phyloP scores from a whole-genome alignment of 2,888 invertebrate genomes.

The Hirudinaria manillensis region DNA sequence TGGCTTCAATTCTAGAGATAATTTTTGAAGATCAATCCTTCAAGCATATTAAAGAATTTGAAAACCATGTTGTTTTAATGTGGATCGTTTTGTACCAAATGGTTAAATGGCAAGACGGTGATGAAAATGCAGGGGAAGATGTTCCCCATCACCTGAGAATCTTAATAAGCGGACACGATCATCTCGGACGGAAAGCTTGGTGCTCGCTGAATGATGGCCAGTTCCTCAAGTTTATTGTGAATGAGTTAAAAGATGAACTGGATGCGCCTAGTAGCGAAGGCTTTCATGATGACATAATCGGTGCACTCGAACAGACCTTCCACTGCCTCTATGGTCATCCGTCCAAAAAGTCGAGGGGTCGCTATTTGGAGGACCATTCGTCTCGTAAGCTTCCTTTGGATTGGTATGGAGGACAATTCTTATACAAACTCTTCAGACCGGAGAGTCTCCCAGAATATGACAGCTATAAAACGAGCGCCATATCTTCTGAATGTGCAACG shows the following conservation, averaged over 20 bases:
- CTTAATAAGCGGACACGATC: conserved; percentile 43
- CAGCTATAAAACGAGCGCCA: conserved; percentile 65
- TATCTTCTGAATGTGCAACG: conserved; percentile 67
- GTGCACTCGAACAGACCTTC: conserved; percentile 73
- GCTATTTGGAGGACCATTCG: conserved; percentile 67
- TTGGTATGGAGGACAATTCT: conserved; percentile 52
- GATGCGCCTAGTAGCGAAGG: conserved; percentile 37
- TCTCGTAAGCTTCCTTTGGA: conserved; percentile 46
- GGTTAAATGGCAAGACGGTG: too few relatives aligned
- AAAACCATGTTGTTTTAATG: too few relatives aligned
- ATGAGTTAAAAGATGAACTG: conserved; percentile 59
- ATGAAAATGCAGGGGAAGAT: too few relatives aligned
- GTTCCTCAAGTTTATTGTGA: conserved; percentile 71
- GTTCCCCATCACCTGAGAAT: not conserved
- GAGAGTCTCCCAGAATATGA: conserved; percentile 74
- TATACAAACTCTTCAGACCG: conserved; percentile 73
- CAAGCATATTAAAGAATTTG: too few relatives aligned
- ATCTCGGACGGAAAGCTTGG: conserved; percentile 62
- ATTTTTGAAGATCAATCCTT: too few relatives aligned
- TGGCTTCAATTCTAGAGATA: too few relatives aligned
- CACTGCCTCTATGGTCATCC: conserved; percentile 70
- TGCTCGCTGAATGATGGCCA: conserved; percentile 73
- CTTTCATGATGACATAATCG: not conserved
- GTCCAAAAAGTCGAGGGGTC: conserved; percentile 56
- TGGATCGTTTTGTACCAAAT: too few relatives aligned